phyloP scores from a whole-genome alignment of 2,797 vertebrate genomes.

The Enteromius fasciolatus region DNA sequence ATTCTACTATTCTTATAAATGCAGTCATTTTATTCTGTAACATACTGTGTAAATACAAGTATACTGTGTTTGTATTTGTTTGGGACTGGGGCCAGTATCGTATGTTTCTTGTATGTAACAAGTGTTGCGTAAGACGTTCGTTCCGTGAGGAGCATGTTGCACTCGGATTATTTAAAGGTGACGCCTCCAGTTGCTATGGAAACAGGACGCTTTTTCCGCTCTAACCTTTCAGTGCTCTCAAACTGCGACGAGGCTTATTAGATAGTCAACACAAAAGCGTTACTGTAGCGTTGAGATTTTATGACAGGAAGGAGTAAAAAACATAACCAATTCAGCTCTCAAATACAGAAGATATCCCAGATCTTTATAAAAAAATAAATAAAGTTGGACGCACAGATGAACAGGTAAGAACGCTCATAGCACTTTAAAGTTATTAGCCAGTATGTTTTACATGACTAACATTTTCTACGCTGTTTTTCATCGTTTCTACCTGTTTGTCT shows the following conservation, averaged over 20 bases:
- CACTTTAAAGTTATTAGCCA: neutral
- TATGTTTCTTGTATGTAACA: neutral
- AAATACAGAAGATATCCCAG: neutral
- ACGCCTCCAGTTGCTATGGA: conserved; percentile 35
- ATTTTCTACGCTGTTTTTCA: neutral
- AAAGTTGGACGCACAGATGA: conserved; percentile 21
- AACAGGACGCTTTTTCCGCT: conserved; percentile 2
- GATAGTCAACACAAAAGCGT: neutral
- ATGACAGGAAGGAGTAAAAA: neutral
- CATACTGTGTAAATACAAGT: neutral
- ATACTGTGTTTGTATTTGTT: neutral
- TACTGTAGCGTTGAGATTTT: neutral
- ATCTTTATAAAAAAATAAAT: neutral
- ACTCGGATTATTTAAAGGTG: conserved; percentile 28
- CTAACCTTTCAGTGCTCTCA: neutral
- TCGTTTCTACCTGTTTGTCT: neutral
- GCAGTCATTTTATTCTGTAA: neutral
- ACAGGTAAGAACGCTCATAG: conserved; percentile 34
- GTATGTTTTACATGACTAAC: neutral
- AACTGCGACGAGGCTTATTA: conserved; percentile 15
- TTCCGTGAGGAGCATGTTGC: conserved; percentile 27
- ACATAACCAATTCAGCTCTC: neutral
- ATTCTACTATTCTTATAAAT: too few species aligned
- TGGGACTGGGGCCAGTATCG: neutral
- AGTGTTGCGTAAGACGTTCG: neutral